Evolutionary conservation across 2,797 vertebrate species (phyloP).

Genomic region (Sebastes hubbsi): DNA sequence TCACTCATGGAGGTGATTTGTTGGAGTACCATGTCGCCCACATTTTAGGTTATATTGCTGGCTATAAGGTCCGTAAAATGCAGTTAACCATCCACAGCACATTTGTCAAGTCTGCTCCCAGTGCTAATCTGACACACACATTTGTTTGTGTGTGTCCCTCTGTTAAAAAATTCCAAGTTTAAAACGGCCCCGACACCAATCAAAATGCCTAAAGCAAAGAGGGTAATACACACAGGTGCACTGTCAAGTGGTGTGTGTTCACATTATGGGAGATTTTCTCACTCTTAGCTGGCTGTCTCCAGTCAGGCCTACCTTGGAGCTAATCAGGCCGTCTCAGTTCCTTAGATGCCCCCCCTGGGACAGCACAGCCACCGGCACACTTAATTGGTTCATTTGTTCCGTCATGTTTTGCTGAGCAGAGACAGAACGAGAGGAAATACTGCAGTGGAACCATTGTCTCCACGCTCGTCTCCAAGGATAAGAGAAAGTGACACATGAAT

Average conservation of each 20-base stretch:
- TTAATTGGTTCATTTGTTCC: constrained; percentile 88
- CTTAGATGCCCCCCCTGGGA: constrained; percentile 70
- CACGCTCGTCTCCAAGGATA: constrained; percentile 74
- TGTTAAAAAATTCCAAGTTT: constrained; percentile 11
- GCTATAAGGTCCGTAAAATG: constrained; percentile 6
- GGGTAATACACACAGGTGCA: constrained; percentile 32
- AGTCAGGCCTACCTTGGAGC: constrained; percentile 77
- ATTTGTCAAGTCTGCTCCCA: constrained; percentile 31
- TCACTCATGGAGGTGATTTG: constrained; percentile 45
- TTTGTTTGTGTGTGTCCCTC: constrained; percentile 15
- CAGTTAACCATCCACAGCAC: constrained; percentile 20
- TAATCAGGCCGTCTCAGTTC: constrained; percentile 80
- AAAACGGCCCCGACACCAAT: constrained; percentile 39
- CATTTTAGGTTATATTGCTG: constrained; percentile 20
- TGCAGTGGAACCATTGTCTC: constrained; percentile 79
- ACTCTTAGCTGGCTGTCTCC: constrained; percentile 63
- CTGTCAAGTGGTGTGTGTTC: constrained; percentile 23
- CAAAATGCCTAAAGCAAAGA: constrained; percentile 37
- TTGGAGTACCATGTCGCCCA: not conserved
- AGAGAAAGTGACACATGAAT: constrained; percentile 80
- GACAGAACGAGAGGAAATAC: constrained; percentile 76
- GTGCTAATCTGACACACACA: constrained; percentile 13
- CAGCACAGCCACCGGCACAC: constrained; percentile 74
- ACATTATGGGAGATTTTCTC: constrained; percentile 54
- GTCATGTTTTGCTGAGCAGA: constrained; percentile 84